Conservation (phyloP, 2,888 invertebrate genomes). For the Amphiduros pacificus region DNA sequence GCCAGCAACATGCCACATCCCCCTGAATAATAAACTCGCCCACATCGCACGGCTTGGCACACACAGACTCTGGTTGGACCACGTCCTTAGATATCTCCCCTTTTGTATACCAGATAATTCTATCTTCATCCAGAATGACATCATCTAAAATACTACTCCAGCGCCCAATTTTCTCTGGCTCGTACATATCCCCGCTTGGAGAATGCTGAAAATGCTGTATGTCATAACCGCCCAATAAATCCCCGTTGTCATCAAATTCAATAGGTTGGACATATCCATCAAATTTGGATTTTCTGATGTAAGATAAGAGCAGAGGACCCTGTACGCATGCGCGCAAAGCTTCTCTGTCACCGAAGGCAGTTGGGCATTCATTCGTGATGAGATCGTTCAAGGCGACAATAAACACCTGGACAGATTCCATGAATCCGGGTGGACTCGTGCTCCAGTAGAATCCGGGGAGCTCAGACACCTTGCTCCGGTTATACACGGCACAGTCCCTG, state of each 20-base stretch:
- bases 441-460: conserved; percentile 21
- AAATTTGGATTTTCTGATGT: conserved; percentile 20
- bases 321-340: conserved; percentile 30
- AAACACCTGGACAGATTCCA: conserved; percentile 40
- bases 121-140: not conserved
- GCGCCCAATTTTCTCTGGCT: no score
- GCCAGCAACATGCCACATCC: conserved; percentile 27
- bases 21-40: conserved; percentile 19
- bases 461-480: conserved; percentile 1
- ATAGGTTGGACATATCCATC: conserved; percentile 30
- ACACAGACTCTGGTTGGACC: conserved; percentile 23
- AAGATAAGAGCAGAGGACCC: conserved; percentile 29
- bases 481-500: not conserved
- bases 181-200: not conserved
- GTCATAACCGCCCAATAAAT: conserved; percentile 35
- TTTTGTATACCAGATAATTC: no score
- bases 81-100: not conserved
- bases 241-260: conserved; percentile 40
- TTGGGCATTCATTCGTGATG: conserved; percentile 34
- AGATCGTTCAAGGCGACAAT: conserved; percentile 37
- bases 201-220: not conserved
- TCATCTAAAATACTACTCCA: no score
- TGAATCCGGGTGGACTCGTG: conserved; percentile 24
- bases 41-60: conserved; percentile 24
- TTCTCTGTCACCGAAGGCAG: conserved; percentile 13